Base-by-base conservation (phyloP, 2,888 invertebrate species). In the Drosophila nr. perissopoda region DNA sequence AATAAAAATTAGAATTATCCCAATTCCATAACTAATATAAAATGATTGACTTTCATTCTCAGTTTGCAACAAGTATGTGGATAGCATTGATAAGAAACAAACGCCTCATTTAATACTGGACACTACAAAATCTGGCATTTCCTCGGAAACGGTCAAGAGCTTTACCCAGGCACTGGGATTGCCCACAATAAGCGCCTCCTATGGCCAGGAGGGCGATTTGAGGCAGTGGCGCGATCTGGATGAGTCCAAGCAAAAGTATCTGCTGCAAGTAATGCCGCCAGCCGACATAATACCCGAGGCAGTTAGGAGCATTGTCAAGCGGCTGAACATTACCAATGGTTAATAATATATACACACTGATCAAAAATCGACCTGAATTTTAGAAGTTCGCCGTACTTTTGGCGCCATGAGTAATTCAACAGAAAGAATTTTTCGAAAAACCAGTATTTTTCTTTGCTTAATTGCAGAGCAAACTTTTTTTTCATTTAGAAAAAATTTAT, bases 261-360 rank as follows among this genome's bases (percentile, higher is more conserved):
- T 98, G 34, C 93, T 98, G 11, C 98, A 98, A 72, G 91, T 93
- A 46, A 93, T 93, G 93, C 97, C 98, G 0, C 98, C 98, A 0
- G 96, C 96, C 0, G 98, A 98, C 90, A 94, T 97, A 36, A 95
- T 98, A 74, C 96, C 98, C 0, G 97, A 97, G 92, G 95, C 96
- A 1, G 95, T 99, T 1, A 94, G 97, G 64, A 96, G 97, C 52
- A 95, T 98, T 81, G 97, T 97, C 5, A 94, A 95, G 0, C 95
- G 95, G 76, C 96, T 98, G 93, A 97, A 98, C 90, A 97, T 98
- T 64, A 97, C 97, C 6, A 98, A 98, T 91, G 98, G 83, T 84
- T 57, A 46, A 25, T 51, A 56, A 16, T 25, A 46, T 2, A 21
- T 8, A 46, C 25, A 25, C 46, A 8, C 46, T 16, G 21, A 25